These are phyloP conservation scores for Ceratina japonica DNA, from an alignment of 1,140 invertebrate species.

Conservation along the genomic window DNA sequence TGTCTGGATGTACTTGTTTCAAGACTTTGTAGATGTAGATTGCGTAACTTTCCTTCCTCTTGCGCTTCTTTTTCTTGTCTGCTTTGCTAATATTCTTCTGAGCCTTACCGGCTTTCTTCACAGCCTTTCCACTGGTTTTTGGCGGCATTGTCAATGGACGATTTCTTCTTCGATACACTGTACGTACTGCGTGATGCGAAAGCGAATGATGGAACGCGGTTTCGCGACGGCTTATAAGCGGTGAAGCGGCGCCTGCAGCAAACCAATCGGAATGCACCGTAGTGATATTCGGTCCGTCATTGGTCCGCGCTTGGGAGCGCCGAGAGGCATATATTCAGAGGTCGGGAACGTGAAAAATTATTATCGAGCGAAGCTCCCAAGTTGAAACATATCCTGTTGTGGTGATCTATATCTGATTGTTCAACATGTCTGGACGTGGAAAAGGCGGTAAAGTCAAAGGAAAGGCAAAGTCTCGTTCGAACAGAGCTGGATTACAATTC, in stretches of 20 bases:
- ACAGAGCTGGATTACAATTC: conserved; percentile 48
- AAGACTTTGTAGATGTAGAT: conserved; percentile 87
- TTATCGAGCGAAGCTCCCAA: neutral
- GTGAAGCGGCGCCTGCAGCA: no score
- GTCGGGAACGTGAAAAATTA: neutral
- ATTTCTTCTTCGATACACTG: neutral
- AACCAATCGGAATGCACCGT: conserved; percentile 27
- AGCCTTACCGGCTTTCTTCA: conserved; percentile 81
- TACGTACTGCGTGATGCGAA: neutral
- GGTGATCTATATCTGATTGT: neutral
- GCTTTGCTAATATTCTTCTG: conserved; percentile 81
- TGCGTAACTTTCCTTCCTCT: conserved; percentile 85
- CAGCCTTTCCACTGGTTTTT: conserved; percentile 78
- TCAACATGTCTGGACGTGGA: conserved; percentile 82
- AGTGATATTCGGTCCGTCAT: neutral
- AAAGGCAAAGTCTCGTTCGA: conserved; percentile 44
- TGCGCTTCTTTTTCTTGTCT: conserved; percentile 81
- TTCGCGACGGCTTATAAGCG: neutral
- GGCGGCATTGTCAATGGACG: conserved; percentile 70
- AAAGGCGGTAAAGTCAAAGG: conserved; percentile 87
- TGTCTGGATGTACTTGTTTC: conserved; percentile 84
- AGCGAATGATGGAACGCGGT: neutral
- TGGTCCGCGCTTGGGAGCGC: neutral
- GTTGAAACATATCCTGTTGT: neutral
- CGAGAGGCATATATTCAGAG: neutral